These are phyloP conservation scores for Agrotis clavis DNA, from an alignment of 2,888 invertebrate species.

Conservation along the genomic window DNA sequence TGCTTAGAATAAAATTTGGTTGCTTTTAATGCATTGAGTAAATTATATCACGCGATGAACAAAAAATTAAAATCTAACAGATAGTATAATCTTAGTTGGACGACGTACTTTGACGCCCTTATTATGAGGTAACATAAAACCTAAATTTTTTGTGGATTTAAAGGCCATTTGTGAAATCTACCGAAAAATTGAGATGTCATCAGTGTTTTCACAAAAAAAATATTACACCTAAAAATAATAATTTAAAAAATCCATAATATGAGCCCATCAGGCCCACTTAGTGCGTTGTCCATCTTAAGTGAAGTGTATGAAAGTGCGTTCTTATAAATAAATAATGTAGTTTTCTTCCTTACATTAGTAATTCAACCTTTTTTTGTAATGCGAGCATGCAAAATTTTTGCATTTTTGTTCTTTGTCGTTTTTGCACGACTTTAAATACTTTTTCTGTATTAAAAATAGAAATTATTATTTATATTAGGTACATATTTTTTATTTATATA, in stretches of 20 bases:
- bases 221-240: no score
- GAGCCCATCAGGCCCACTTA: not conserved
- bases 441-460: not conserved
- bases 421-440: not conserved
- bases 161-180: no score
- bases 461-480: not conserved
- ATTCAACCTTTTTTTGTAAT: not conserved
- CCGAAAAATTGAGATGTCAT: no score
- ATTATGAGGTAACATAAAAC: not conserved
- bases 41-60: slow-evolving; percentile 41
- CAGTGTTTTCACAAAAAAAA: no score
- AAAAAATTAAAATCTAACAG: slow-evolving; percentile 16
- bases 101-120: not conserved
- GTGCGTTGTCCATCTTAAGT: slow-evolving; percentile 9
- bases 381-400: not conserved
- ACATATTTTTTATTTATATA: slow-evolving; percentile 28
- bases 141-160: not conserved
- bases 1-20: slow-evolving; percentile 43
- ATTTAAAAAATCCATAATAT: not conserved
- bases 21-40: slow-evolving; percentile 49
- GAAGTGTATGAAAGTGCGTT: slow-evolving; percentile 23
- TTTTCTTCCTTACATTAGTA: not conserved
- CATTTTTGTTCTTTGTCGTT: not conserved
- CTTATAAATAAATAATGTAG: slow-evolving; percentile 8
- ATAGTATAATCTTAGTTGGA: slow-evolving; percentile 12